Conservation (phyloP, 2,113 vertebrate species). For the Cichladusa arquata region DNA sequence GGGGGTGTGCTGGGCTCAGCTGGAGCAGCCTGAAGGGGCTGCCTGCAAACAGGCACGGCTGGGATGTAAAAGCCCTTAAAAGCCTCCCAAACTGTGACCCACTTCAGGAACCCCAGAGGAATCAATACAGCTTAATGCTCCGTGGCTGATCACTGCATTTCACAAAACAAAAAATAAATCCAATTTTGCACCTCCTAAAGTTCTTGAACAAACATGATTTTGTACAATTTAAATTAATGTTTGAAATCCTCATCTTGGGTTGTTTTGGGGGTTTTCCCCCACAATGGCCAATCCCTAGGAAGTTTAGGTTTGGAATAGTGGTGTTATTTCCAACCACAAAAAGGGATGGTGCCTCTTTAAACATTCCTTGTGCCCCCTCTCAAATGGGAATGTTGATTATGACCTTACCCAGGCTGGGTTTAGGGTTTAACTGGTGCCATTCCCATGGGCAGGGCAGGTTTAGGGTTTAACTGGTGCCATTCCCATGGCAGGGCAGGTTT, state of each 20-base stretch:
- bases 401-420: accelerated
- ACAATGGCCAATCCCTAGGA: accelerated
- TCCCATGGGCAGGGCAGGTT: neutral
- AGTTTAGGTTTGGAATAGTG: accelerated
- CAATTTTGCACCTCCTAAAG: neutral
- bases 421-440: conserved; percentile 37
- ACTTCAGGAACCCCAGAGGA: neutral
- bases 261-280: neutral
- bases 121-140: neutral
- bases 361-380: accelerated
- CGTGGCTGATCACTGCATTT: neutral
- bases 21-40: neutral
- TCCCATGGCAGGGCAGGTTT: accelerated
- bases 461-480: neutral
- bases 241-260: neutral
- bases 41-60: too few relatives aligned
- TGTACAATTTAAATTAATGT: neutral
- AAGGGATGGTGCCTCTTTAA: too few relatives aligned
- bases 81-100: conserved; percentile 13
- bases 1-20: neutral
- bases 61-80: conserved; percentile 3
- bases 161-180: too few relatives aligned
- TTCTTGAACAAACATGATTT: accelerated
- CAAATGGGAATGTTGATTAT: accelerated
- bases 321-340: neutral